Base-by-base conservation (phyloP, 1,140 invertebrate species). In the Stenopsyche tienmushanensis region DNA sequence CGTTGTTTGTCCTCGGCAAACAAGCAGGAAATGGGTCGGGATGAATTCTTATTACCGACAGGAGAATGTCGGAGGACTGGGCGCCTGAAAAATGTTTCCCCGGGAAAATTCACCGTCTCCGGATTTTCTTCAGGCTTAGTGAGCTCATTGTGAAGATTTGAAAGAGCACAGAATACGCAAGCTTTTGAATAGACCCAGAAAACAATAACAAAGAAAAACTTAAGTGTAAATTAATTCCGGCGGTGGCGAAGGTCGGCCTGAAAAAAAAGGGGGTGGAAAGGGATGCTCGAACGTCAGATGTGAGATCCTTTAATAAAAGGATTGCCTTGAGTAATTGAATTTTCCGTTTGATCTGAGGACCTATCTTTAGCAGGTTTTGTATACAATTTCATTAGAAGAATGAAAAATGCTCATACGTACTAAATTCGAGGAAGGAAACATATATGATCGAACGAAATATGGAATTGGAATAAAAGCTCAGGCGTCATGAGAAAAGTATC, bases 41-140 rank as follows among this genome's bases (percentile, higher is more conserved):
- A 47, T 47, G 58, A 60, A 60, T 60, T 57, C 34, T 25, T 57
- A 57, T 26, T 57, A 57, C 24, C 53, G 26, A 39, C 53, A 25
- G 53, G 53, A 57, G 17, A 57, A 57, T 57, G 53, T 24, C 53
- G 24, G 17, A 24, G n/a, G 53, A 57, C n/a, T n/a, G n/a, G n/a
- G n/a, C 49, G 49, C 21, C 53, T 57, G 26, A 57, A 34, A 57
- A 57, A 57, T 39, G 53, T 57, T 57, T 34, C 53, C 3, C 53
- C 15, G 26, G 24, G 53, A 57, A 39, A 29, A 57, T 15, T 57
- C 15, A 7, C 10, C 7, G 44, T 47, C 10, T 8, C 17, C 18
- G 18, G 44, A 47, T 47, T 47, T 47, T 47, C 10, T 20, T 18
- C 10, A 18, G 44, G 8, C 17, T 47, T 47, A 47, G 44, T 5